phyloP scores from a whole-genome alignment of 1,140 invertebrate genomes.

The Tigriopus japonicus region DNA sequence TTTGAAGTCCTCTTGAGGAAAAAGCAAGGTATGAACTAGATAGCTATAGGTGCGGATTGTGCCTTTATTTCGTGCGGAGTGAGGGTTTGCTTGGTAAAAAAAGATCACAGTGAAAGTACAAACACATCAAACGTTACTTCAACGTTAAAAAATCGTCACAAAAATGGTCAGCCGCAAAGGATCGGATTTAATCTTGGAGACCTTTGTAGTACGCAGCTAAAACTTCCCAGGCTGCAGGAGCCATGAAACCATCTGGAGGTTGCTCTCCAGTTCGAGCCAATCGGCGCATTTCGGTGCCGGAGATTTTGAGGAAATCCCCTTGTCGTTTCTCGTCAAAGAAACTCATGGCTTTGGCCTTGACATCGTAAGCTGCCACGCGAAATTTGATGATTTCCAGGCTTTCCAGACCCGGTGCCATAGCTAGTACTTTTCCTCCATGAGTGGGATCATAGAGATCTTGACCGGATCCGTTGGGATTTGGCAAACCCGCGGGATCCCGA shows the following conservation, averaged over 20 bases:
- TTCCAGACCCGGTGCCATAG: conserved; percentile 72
- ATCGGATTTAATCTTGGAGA: neutral
- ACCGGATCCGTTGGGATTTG: conserved; percentile 60
- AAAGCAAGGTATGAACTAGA: too few species aligned
- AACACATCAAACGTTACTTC: too few species aligned
- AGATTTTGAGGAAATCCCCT: conserved; percentile 90
- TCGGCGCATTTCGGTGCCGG: conserved; percentile 87
- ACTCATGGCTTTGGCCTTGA: conserved; percentile 56
- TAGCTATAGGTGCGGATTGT: too few species aligned
- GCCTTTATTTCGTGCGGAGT: too few species aligned
- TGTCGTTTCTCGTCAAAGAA: conserved; percentile 72
- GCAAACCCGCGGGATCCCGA: conserved; percentile 87
- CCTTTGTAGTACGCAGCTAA: conserved; percentile 57
- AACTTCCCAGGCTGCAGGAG: conserved; percentile 75
- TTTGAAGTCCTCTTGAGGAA: too few species aligned
- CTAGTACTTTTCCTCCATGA: conserved; percentile 77
- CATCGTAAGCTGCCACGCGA: conserved; percentile 88
- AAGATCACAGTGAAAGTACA: too few species aligned
- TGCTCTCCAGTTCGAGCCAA: conserved; percentile 57
- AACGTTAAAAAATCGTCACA: neutral
- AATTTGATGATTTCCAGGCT: conserved; percentile 90
- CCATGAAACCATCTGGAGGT: conserved; percentile 93
- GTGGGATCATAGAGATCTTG: conserved; percentile 79
- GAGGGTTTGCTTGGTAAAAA: too few species aligned
- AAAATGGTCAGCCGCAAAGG: neutral